phyloP scores from a whole-genome alignment of 2,888 invertebrate species.

The Chloroclysta siterata region DNA sequence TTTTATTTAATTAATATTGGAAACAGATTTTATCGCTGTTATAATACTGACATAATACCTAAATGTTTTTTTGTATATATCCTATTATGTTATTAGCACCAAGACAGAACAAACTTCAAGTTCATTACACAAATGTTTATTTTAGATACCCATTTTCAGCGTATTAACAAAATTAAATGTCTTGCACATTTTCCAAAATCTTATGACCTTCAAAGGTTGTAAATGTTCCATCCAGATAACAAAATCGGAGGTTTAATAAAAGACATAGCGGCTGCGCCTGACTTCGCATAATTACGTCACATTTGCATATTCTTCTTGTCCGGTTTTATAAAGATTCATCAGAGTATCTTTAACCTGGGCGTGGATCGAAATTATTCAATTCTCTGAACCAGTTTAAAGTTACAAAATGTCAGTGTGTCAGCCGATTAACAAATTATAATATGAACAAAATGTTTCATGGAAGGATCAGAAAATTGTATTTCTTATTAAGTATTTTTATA shows the following conservation, averaged over 20 bases:
- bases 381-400: not conserved
- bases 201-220: not conserved
- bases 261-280: constrained; percentile 33
- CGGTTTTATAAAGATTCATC: constrained; percentile 40
- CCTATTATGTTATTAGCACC: too few relatives aligned
- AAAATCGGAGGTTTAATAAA: constrained; percentile 18
- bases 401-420: not conserved
- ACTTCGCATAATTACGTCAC: constrained; percentile 48
- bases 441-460: too few relatives aligned
- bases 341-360: not conserved
- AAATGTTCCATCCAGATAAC: not conserved
- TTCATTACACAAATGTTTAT: too few relatives aligned
- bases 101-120: too few relatives aligned
- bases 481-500: too few relatives aligned
- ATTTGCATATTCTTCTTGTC: constrained; percentile 53
- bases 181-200: not conserved
- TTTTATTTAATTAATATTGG: too few relatives aligned
- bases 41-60: too few relatives aligned
- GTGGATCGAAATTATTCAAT: not conserved
- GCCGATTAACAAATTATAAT: too few relatives aligned
- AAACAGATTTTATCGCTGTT: too few relatives aligned
- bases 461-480: too few relatives aligned
- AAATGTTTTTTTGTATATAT: too few relatives aligned
- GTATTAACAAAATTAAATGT: not conserved
- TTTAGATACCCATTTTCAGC: not conserved